Conservation (phyloP, 1,140 invertebrate species). For the Sycophaga agraensis region DNA sequence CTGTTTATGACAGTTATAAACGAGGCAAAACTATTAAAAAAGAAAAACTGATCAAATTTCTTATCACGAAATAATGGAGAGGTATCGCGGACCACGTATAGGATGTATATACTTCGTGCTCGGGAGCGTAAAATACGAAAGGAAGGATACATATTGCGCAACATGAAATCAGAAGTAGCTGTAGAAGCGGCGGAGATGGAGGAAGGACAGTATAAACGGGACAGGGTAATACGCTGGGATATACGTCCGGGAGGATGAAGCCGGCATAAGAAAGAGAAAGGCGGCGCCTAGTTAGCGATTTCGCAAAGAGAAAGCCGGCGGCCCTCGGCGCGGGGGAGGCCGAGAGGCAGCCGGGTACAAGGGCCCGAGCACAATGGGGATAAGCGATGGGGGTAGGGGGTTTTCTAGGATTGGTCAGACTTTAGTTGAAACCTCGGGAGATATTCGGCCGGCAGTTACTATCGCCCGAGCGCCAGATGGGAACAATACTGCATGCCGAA, state of each 20-base stretch:
- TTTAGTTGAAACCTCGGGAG: conserved; percentile 36
- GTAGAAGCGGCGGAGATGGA: no score
- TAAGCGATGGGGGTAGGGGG: neutral
- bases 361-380: neutral
- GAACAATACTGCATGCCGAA: conserved; percentile 38
- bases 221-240: no score
- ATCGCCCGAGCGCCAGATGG: conserved; percentile 36
- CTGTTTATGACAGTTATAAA: no score
- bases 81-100: no score
- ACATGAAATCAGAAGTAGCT: neutral
- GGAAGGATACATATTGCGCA: neutral
- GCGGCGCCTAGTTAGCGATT: conserved; percentile 1
- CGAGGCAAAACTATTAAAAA: no score
- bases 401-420: conserved; percentile 34
- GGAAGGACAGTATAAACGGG: no score
- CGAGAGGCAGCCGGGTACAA: neutral
- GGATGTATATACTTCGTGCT: no score
- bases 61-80: no score
- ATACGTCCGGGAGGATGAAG: no score
- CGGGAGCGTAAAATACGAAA: neutral
- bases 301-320: neutral
- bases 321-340: no score
- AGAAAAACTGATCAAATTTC: no score
- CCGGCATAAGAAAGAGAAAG: no score
- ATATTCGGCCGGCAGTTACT: conserved; percentile 37